Percentiles rank a stretch among this genome's conserved stretches.
Conservation (phyloP, 2,797 vertebrate species). For the Manis crassicaudata region DNA sequence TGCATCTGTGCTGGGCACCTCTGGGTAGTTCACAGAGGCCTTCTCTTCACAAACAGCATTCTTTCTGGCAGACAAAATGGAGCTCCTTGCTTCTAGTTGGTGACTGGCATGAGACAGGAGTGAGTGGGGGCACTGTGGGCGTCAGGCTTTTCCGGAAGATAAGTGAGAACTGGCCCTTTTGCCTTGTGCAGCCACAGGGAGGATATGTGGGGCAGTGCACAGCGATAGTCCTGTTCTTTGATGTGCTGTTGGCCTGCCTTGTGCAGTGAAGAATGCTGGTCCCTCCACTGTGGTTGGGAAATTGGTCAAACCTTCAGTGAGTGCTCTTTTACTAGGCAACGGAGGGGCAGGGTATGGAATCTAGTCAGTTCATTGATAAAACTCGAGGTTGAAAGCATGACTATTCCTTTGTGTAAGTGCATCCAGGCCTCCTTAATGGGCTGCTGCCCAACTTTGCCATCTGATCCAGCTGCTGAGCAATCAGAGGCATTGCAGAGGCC, state of each 20-base stretch:
- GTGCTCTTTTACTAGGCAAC: conserved; percentile 86
- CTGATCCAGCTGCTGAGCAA: conserved; percentile 36
- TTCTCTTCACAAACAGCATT: not conserved
- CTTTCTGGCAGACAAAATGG: not conserved
- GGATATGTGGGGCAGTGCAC: not conserved
- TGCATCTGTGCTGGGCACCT: not conserved
- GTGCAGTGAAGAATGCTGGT: conserved; percentile 43
- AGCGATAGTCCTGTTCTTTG: conserved; percentile 61
- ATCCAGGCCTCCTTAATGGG: conserved; percentile 72
- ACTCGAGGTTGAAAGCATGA: conserved; percentile 76
- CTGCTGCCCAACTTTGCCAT: conserved; percentile 38
- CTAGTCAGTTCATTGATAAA: conserved; percentile 86
- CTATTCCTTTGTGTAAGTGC: conserved; percentile 84
- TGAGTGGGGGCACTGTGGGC: not conserved
- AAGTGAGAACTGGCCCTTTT: not conserved
- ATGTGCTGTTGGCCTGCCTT: conserved; percentile 65
- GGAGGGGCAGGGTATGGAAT: conserved; percentile 86
- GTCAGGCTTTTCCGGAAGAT: not conserved
- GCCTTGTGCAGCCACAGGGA: not conserved
- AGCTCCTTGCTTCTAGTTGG: not conserved
- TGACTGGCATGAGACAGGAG: not conserved
- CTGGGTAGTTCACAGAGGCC: not conserved
- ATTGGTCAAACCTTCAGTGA: conserved; percentile 81
- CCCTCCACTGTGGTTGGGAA: conserved; percentile 74
- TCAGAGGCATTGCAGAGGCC: not conserved